Conservation (phyloP, 2,797 vertebrate genomes). For the Enteromius fasciolatus region DNA sequence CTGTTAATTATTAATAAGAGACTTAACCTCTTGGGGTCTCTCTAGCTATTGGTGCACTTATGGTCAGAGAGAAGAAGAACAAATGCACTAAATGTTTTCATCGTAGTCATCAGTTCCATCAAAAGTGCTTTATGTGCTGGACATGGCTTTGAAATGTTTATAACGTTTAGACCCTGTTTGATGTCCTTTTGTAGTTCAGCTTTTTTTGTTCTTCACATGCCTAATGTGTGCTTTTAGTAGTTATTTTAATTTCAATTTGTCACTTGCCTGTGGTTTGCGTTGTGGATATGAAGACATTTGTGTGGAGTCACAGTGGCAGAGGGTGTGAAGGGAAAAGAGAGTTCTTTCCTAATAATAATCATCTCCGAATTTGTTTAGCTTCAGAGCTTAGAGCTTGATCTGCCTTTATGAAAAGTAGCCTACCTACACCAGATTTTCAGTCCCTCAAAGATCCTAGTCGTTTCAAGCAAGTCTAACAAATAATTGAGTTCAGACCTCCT, state of each 20-base stretch:
- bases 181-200: neutral
- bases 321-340: neutral
- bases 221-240: neutral
- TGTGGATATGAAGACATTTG: neutral
- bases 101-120: neutral
- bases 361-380: neutral
- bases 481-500: neutral
- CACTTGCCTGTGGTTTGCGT: neutral
- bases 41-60: slow-evolving; percentile 9
- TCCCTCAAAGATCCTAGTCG: neutral
- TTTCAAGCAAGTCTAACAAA: neutral
- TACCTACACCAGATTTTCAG: neutral
- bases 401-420: neutral
- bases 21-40: slow-evolving; percentile 2
- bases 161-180: neutral
- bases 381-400: neutral
- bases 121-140: neutral
- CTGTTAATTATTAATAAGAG: slow-evolving; percentile 47
- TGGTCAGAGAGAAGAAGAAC: neutral
- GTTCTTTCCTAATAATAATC: neutral
- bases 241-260: neutral
- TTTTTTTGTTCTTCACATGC: neutral
- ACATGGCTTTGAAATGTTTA: neutral
- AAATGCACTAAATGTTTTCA: neutral
- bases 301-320: neutral